Percentiles rank a stretch among this genome's conserved stretches.
Conservation (phyloP, 1,140 invertebrate genomes). For the Matsumurasca onukii region DNA sequence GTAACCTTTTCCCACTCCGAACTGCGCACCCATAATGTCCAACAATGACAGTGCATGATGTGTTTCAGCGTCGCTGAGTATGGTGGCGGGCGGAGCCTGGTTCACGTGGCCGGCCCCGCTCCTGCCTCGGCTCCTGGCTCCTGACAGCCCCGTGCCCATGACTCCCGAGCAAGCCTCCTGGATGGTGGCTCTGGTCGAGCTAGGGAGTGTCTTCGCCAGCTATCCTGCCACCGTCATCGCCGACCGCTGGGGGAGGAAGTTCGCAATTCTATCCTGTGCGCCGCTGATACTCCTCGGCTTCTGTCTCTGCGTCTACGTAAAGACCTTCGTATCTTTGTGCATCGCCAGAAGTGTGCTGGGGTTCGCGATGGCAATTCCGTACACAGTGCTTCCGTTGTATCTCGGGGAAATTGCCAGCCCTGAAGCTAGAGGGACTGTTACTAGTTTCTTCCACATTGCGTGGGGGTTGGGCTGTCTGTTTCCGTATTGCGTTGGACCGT, state of each 20-base stretch:
- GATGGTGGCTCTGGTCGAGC: constrained; percentile 59
- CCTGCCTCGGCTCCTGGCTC: constrained; percentile 51
- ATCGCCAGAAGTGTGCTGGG: constrained; percentile 36
- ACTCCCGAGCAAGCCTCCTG: constrained; percentile 61
- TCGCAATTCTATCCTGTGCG: constrained; percentile 19
- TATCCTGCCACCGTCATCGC: constrained; percentile 39
- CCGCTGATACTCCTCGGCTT: neutral
- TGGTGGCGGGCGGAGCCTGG: constrained; percentile 46
- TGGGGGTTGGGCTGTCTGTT: constrained; percentile 70
- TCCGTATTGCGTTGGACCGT: constrained; percentile 74
- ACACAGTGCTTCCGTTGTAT: constrained; percentile 80
- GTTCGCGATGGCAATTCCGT: constrained; percentile 68
- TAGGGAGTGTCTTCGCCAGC: constrained; percentile 51
- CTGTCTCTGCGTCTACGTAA: neutral
- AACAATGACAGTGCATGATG: too few species aligned
- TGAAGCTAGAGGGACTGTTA: constrained; percentile 47
- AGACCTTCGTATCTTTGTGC: constrained; percentile 23
- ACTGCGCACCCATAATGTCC: too few species aligned
- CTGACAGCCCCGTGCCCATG: constrained; percentile 53
- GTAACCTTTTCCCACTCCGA: too few species aligned
- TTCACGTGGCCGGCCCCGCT: constrained; percentile 61
- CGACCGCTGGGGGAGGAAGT: constrained; percentile 36
- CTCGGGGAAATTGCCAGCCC: constrained; percentile 71
- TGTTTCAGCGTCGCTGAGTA: constrained; percentile 46
- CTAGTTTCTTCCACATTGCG: constrained; percentile 79